These are phyloP conservation scores for Acholoe squamosa DNA, from an alignment of 2,888 invertebrate genomes.

Conservation along the genomic window DNA sequence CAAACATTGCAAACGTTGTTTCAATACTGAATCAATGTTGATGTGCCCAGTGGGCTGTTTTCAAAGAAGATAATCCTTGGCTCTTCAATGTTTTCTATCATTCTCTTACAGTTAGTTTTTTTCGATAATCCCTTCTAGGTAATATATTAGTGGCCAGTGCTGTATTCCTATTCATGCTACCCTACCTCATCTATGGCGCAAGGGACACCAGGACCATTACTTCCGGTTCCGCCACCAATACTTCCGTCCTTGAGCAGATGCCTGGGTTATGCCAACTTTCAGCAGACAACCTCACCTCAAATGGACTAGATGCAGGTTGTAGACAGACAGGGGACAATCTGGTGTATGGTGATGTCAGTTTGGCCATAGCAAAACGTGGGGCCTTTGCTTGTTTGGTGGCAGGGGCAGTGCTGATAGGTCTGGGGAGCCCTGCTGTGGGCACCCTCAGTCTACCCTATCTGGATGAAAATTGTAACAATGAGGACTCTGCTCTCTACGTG, in stretches of 20 bases:
- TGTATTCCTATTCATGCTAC: neutral
- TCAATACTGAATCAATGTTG: too few species aligned
- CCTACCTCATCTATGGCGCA: slow-evolving; percentile 58
- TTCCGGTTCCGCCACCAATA: neutral
- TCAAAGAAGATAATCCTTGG: too few species aligned
- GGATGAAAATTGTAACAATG: slow-evolving; percentile 75
- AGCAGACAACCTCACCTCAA: neutral
- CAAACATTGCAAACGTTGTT: too few species aligned
- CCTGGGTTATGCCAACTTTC: neutral
- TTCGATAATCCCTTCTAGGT: neutral
- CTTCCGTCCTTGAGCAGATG: neutral
- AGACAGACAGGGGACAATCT: neutral
- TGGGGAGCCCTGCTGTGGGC: slow-evolving; percentile 70
- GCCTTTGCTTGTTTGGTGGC: slow-evolving; percentile 4
- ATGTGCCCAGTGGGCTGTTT: too few species aligned
- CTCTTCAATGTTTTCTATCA: too few species aligned
- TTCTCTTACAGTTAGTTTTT: too few species aligned
- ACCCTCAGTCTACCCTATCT: slow-evolving; percentile 77
- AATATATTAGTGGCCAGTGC: neutral
- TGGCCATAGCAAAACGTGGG: neutral
- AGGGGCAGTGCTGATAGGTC: slow-evolving; percentile 63
- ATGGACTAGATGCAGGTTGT: neutral
- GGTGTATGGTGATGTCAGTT: neutral
- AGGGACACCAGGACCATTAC: neutral
- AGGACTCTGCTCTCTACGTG: slow-evolving; percentile 73